Evolutionary conservation across 2,888 invertebrate genomes (phyloP).

Genomic region (Emmelina monodactyla): DNA sequence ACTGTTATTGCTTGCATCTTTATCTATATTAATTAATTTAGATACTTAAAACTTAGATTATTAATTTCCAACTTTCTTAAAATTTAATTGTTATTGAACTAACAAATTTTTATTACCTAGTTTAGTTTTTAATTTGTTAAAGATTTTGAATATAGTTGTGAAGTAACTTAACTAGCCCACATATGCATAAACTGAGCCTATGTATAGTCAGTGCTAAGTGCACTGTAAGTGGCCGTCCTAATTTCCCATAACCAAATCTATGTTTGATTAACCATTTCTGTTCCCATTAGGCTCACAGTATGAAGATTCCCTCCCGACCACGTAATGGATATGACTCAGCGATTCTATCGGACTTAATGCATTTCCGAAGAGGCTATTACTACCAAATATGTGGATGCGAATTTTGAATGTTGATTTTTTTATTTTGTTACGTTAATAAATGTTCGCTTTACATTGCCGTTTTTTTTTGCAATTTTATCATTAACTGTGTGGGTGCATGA

Average conservation of each 20-base stretch:
- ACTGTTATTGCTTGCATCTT: too few relatives aligned
- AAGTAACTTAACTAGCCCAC: too few relatives aligned
- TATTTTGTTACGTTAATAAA: neutral
- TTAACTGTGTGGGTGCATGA: neutral
- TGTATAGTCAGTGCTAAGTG: neutral
- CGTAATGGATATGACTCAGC: neutral
- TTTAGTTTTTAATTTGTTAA: too few relatives aligned
- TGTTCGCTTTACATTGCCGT: neutral
- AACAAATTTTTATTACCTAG: too few relatives aligned
- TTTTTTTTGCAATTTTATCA: neutral
- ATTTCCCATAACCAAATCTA: slow-evolving; percentile 41
- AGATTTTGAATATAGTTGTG: too few relatives aligned
- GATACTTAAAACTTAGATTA: too few relatives aligned
- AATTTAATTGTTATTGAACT: too few relatives aligned
- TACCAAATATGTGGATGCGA: slow-evolving; percentile 16
- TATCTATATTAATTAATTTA: too few relatives aligned
- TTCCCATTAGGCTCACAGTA: slow-evolving; percentile 59
- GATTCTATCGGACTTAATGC: slow-evolving; percentile 27
- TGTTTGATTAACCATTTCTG: slow-evolving; percentile 47
- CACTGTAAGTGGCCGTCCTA: neutral
- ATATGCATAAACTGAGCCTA: too few relatives aligned
- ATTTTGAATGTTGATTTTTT: neutral
- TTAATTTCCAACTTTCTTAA: too few relatives aligned
- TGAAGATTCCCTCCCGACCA: slow-evolving; percentile 45
- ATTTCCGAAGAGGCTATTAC: slow-evolving; percentile 43